phyloP scores from a whole-genome alignment of 2,888 invertebrate genomes.

The Caenorhabditis zanzibari region DNA sequence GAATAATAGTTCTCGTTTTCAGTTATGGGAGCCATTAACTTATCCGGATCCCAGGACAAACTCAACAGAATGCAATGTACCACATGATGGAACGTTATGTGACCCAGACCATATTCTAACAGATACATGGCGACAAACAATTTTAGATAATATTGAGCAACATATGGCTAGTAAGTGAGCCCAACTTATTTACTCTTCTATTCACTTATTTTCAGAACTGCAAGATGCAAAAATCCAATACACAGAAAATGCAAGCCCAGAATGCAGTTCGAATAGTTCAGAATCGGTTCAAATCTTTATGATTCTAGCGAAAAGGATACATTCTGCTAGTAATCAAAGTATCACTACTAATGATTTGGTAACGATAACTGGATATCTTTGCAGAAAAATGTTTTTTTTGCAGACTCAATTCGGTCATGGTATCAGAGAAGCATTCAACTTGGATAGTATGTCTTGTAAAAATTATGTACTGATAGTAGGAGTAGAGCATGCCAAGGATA shows the following conservation, averaged over 20 bases:
- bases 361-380: not conserved
- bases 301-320: constrained; percentile 81
- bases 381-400: constrained; percentile 28
- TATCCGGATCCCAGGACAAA: constrained; percentile 82
- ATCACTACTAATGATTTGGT: constrained; percentile 80
- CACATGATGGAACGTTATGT: constrained; percentile 78
- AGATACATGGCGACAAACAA: constrained; percentile 81
- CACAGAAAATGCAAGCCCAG: constrained; percentile 77
- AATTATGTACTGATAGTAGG: constrained; percentile 81
- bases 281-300: constrained; percentile 79
- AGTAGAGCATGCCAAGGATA: constrained; percentile 79
- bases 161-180: constrained; percentile 76
- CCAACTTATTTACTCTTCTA: not conserved
- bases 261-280: constrained; percentile 76
- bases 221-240: constrained; percentile 77
- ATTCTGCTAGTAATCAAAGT: constrained; percentile 78
- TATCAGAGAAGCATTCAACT: constrained; percentile 76
- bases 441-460: constrained; percentile 77
- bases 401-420: constrained; percentile 81
- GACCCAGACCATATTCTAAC: constrained; percentile 83
- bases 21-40: constrained; percentile 77
- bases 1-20: not conserved
- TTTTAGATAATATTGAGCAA: constrained; percentile 77
- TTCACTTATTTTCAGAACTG: constrained; percentile 67
- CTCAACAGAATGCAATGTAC: constrained; percentile 72